These are phyloP conservation scores for Cheilosia soror DNA, from an alignment of 2,888 invertebrate species.

Conservation along the genomic window DNA sequence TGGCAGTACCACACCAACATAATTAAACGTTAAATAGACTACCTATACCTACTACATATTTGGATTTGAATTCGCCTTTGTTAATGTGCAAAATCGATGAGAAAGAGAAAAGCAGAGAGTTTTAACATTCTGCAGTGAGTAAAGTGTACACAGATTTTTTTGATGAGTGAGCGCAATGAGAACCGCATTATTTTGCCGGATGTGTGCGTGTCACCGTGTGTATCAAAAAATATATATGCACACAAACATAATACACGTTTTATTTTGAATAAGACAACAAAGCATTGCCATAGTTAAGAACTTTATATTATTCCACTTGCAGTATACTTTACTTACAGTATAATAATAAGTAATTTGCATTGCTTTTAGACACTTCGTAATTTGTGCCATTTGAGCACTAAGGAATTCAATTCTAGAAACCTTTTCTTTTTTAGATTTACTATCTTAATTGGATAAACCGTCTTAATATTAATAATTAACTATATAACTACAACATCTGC, in stretches of 20 bases:
- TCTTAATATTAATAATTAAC: too few relatives aligned
- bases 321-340: too few relatives aligned
- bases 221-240: too few relatives aligned
- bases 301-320: too few relatives aligned
- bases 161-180: constrained; percentile 37
- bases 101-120: constrained; percentile 48
- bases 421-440: too few relatives aligned
- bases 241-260: not conserved
- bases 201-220: constrained; percentile 7
- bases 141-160: constrained; percentile 32
- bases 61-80: constrained; percentile 51
- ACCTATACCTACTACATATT: constrained; percentile 11
- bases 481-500: too few relatives aligned
- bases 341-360: too few relatives aligned
- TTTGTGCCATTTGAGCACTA: too few relatives aligned
- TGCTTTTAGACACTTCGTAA: too few relatives aligned
- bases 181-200: constrained; percentile 4
- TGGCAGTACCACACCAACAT: constrained; percentile 68
- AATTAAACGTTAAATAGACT: constrained; percentile 65
- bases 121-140: constrained; percentile 24
- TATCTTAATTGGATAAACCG: too few relatives aligned
- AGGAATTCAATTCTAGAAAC: too few relatives aligned
- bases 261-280: constrained; percentile 5
- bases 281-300: constrained; percentile 25
- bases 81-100: constrained; percentile 70